phyloP scores from a whole-genome alignment of 1,140 invertebrate genomes.

The Antheraea pernyi region DNA sequence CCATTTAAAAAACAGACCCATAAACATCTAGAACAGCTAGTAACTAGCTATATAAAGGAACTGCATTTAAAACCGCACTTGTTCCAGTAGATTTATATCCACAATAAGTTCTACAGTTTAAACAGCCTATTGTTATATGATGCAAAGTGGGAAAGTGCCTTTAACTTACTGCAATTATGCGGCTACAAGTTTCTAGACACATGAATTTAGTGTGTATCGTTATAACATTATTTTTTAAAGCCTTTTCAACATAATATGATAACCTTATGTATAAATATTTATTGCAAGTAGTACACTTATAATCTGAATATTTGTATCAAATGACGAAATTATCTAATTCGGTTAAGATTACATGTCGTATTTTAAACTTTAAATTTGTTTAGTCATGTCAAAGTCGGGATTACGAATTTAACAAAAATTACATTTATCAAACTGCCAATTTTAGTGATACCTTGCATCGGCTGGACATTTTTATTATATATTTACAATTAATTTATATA shows the following conservation, averaged over 20 bases:
- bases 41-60: not conserved
- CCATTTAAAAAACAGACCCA: not conserved
- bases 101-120: not conserved
- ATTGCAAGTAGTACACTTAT: too few species aligned
- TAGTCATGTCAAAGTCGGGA: too few species aligned
- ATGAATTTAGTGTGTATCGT: not conserved
- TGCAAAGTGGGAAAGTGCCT: not conserved
- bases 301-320: too few species aligned
- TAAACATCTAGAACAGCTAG: not conserved
- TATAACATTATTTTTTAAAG: not conserved
- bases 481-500: too few species aligned
- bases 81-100: not conserved
- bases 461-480: too few species aligned
- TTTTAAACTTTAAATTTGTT: too few species aligned
- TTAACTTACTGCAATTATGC: not conserved
- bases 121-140: constrained; percentile 1
- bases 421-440: too few species aligned
- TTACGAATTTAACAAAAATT: too few species aligned
- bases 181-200: not conserved
- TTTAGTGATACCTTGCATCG: too few species aligned
- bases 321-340: too few species aligned
- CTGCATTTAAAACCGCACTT: constrained; percentile 1
- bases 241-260: not conserved
- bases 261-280: too few species aligned
- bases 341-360: too few species aligned